A percentile compares a stretch with the other conserved stretches of the same genome.
These are phyloP conservation scores for Lamproptera curius DNA, from an alignment of 2,888 invertebrate species.

Conservation along the genomic window DNA sequence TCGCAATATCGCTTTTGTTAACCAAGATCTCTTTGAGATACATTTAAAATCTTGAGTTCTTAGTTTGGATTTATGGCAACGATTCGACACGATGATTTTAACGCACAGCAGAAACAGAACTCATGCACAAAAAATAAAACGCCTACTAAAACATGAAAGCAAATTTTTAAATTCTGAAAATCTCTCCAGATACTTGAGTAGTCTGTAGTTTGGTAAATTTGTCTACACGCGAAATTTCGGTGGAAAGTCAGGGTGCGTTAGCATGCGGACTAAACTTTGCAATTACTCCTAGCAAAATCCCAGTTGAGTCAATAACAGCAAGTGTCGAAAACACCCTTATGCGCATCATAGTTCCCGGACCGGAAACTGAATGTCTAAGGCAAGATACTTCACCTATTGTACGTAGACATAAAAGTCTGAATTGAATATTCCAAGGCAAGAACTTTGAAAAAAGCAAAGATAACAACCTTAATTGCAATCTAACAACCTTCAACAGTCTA, in stretches of 20 bases:
- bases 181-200: background rate
- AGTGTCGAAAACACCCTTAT: background rate
- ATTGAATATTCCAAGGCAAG: background rate
- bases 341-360: background rate
- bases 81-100: background rate
- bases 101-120: background rate
- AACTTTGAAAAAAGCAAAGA: too few species aligned
- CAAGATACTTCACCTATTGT: background rate
- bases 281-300: background rate
- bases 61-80: background rate
- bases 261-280: background rate
- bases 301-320: background rate
- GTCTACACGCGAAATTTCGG: too few species aligned
- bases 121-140: background rate
- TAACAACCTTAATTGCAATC: too few species aligned
- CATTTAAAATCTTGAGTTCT: background rate
- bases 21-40: background rate
- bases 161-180: too few species aligned
- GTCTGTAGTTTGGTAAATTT: background rate
- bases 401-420: background rate
- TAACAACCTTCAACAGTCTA: too few species aligned
- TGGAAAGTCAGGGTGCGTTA: background rate
- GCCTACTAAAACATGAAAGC: background rate
- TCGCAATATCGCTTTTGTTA: background rate
- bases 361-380: conserved; percentile 1